Conservation (phyloP, 2,113 vertebrate genomes). For the Zingel zingel region DNA sequence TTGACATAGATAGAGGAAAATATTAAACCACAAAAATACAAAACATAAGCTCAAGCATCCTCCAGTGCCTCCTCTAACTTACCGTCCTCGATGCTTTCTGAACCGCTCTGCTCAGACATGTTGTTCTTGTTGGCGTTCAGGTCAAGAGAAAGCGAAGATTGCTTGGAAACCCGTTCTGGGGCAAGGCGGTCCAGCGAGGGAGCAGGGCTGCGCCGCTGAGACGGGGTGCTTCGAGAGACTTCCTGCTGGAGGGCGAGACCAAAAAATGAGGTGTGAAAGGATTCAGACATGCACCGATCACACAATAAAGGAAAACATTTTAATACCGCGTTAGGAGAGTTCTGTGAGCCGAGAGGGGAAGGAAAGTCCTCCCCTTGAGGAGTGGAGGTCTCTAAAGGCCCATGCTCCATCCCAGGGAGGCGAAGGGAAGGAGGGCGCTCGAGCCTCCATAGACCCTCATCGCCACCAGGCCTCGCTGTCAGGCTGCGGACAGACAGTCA, state of each 20-base stretch:
- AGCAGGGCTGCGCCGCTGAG: constrained; percentile 76
- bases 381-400: constrained; percentile 70
- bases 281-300: background rate
- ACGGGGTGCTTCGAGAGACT: constrained; percentile 75
- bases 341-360: constrained; percentile 54
- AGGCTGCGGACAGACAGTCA: constrained; percentile 58
- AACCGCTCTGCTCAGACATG: constrained; percentile 87
- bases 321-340: constrained; percentile 65
- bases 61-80: constrained; percentile 26
- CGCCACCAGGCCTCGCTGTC: constrained; percentile 61
- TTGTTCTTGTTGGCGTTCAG: constrained; percentile 90
- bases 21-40: background rate
- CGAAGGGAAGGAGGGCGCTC: constrained; percentile 75
- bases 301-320: background rate
- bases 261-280: background rate
- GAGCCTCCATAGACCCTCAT: constrained; percentile 62
- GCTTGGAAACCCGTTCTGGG: constrained; percentile 73
- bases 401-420: constrained; percentile 67
- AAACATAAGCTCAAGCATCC: background rate
- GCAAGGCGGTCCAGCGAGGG: constrained; percentile 77
- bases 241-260: constrained; percentile 69
- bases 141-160: constrained; percentile 85
- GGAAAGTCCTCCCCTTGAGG: constrained; percentile 75
- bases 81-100: constrained; percentile 91
- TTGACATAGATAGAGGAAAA: background rate